Evolutionary conservation across 2,797 vertebrate genomes (phyloP).

Genomic region (Tragopan temminckii): DNA sequence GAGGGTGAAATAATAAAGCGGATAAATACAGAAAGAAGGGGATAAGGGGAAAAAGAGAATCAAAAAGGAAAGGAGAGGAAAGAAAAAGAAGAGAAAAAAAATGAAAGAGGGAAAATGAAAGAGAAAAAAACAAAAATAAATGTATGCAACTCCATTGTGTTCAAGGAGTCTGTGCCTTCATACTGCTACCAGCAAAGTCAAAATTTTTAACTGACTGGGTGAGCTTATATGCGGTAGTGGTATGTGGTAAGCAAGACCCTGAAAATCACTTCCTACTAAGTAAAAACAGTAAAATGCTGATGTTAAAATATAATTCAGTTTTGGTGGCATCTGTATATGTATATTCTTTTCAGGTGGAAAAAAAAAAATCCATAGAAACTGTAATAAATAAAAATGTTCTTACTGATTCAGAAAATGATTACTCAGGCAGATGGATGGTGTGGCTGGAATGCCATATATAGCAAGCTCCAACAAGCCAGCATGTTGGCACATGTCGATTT

Average conservation of each 20-base stretch:
- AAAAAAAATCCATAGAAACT: background rate
- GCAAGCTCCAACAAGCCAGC: background rate
- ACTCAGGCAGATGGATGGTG: background rate
- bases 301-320: background rate
- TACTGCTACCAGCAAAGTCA: background rate
- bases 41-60: background rate
- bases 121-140: background rate
- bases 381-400: background rate
- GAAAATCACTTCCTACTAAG: background rate
- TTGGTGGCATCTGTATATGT: background rate
- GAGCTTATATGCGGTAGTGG: background rate
- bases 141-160: background rate
- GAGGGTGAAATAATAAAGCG: background rate
- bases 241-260: background rate
- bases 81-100: background rate
- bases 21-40: background rate
- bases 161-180: background rate
- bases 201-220: background rate
- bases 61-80: background rate
- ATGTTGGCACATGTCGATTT: background rate
- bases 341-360: background rate
- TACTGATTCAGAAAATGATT: background rate
- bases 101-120: background rate
- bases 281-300: background rate
- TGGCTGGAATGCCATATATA: background rate